A percentile compares a stretch with the other conserved stretches of the same genome.
These are phyloP conservation scores for Discoglossus pictus DNA, from an alignment of 2,797 vertebrate species.

Conservation along the genomic window DNA sequence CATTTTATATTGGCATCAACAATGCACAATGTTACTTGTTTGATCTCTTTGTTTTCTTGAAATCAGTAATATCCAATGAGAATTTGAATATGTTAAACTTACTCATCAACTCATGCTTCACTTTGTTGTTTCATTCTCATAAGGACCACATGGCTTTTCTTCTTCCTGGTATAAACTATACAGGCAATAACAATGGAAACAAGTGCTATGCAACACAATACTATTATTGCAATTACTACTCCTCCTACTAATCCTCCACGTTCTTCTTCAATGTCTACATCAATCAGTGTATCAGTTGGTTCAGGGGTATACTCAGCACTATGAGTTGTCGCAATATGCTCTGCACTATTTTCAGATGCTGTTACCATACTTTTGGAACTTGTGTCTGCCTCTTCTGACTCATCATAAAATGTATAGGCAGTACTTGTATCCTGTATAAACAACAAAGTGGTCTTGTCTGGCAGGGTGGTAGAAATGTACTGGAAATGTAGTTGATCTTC, in stretches of 20 bases:
- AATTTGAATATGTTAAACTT: no score
- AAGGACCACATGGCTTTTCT: constrained; percentile 58
- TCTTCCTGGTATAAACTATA: constrained; percentile 65
- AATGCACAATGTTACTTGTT: no score
- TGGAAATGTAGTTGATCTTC: constrained; percentile 52
- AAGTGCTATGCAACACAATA: constrained; percentile 66
- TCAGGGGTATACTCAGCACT: not conserved
- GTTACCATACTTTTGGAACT: not conserved
- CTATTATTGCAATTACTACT: constrained; percentile 67
- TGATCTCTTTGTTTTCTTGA: no score
- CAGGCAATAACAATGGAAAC: constrained; percentile 62
- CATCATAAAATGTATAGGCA: not conserved
- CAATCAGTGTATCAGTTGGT: not conserved
- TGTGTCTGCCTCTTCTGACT: not conserved
- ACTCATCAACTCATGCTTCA: constrained; percentile 64
- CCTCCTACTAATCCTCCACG: constrained; percentile 60
- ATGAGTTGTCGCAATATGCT: not conserved
- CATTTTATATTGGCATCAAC: no score
- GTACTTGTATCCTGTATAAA: constrained; percentile 8
- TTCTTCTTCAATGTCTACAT: constrained; percentile 47
- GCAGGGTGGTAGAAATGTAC: not conserved
- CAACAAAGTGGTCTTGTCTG: constrained; percentile 15
- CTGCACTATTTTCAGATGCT: not conserved
- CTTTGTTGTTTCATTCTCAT: constrained; percentile 71
- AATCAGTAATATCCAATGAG: no score